A percentile compares a stretch with the other conserved stretches of the same genome.
Evolutionary conservation across 2,113 vertebrate genomes (phyloP).

Genomic region (Tetrao urogallus): DNA sequence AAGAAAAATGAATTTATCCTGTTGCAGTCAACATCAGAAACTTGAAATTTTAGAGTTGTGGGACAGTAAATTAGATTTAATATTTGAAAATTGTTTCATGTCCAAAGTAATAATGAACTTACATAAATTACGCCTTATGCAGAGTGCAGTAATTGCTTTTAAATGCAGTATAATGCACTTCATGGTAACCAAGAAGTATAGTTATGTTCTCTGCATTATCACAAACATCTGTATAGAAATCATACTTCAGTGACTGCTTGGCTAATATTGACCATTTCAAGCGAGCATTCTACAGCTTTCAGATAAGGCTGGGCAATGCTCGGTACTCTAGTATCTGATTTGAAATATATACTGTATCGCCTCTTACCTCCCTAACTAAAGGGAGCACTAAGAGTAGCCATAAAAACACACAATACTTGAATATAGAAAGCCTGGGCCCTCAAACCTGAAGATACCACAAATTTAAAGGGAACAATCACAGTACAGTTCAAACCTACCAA

Average conservation of each 20-base stretch:
- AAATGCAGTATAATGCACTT: not conserved
- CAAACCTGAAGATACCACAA: not conserved
- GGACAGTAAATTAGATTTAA: constrained; percentile 33
- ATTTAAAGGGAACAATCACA: not conserved
- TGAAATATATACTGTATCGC: not conserved
- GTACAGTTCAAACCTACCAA: not conserved
- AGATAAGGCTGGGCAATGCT: not conserved
- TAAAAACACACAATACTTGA: not conserved
- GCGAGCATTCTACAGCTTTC: not conserved
- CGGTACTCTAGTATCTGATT: not conserved
- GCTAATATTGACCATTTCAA: not conserved
- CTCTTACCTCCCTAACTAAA: not conserved
- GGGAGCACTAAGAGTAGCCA: not conserved
- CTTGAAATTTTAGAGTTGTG: constrained; percentile 25
- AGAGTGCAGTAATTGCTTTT: not conserved
- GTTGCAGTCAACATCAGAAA: constrained; percentile 39
- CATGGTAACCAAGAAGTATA: not conserved
- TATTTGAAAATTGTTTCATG: not conserved
- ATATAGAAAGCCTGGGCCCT: not conserved
- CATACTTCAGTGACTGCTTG: not conserved
- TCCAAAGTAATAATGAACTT: not conserved
- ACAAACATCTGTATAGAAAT: not conserved
- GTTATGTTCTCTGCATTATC: not conserved
- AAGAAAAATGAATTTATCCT: constrained; percentile 46
- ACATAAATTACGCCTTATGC: not conserved